phyloP scores from a whole-genome alignment of 1,140 invertebrate genomes.

The Bombus difficillimus region DNA sequence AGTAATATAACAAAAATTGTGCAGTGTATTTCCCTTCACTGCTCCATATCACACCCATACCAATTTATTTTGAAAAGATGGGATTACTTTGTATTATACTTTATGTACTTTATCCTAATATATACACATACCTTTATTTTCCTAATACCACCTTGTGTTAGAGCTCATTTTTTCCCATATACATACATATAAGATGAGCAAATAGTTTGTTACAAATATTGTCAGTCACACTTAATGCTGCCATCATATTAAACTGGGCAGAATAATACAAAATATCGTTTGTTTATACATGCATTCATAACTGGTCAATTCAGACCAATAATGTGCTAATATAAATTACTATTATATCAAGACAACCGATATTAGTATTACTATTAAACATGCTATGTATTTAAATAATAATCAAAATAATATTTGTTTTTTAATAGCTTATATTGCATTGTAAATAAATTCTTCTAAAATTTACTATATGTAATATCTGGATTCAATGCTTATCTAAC shows the following conservation, averaged over 20 bases:
- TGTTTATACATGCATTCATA: slow-evolving; percentile 41
- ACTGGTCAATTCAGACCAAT: slow-evolving; percentile 18
- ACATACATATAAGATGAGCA: slow-evolving; percentile 30
- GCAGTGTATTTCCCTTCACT: slow-evolving; percentile 39
- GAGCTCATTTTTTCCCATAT: slow-evolving; percentile 37
- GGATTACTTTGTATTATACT: slow-evolving; percentile 19
- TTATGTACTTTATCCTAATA: slow-evolving; percentile 59
- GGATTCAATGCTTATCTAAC: slow-evolving; percentile 63
- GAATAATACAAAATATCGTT: slow-evolving; percentile 45
- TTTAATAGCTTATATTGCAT: background rate
- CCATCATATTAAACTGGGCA: slow-evolving; percentile 44
- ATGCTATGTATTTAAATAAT: slow-evolving; percentile 27
- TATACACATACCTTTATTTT: slow-evolving; percentile 58
- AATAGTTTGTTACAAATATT: slow-evolving; percentile 54
- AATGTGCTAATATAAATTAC: slow-evolving; percentile 18
- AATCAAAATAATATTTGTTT: slow-evolving; percentile 3
- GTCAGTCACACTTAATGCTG: slow-evolving; percentile 49
- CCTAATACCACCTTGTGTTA: slow-evolving; percentile 41
- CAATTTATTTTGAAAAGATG: slow-evolving; percentile 35
- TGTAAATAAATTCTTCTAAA: background rate
- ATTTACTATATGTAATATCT: slow-evolving; percentile 27
- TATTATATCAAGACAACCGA: background rate
- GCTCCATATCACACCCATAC: background rate
- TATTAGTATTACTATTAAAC: slow-evolving; percentile 27
- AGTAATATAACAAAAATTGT: slow-evolving; percentile 48